A percentile compares a stretch with the other conserved stretches of the same genome.
Evolutionary conservation across 2,113 vertebrate species (phyloP).

Genomic region (Odobenus rosmarus): DNA sequence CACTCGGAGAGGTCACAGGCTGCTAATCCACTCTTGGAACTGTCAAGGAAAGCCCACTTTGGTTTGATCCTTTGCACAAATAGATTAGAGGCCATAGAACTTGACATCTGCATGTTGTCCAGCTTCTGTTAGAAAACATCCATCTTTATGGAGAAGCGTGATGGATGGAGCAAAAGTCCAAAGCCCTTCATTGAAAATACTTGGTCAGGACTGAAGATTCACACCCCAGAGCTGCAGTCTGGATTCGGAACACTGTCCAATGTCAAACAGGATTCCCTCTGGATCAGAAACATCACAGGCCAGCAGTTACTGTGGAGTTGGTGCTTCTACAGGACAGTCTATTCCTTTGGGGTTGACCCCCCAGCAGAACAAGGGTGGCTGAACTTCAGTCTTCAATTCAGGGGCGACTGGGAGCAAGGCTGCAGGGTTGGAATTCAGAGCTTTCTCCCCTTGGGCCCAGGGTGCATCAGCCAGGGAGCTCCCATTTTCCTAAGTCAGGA

Average conservation of each 20-base stretch:
- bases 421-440: not conserved
- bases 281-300: not conserved
- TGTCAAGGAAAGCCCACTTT: not conserved
- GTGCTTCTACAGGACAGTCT: not conserved
- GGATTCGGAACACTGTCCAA: not conserved
- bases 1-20: not conserved
- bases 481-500: not conserved
- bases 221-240: not conserved
- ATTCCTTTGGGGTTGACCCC: not conserved
- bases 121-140: slow-evolving; percentile 16
- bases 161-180: slow-evolving; percentile 45
- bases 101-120: not conserved
- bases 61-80: slow-evolving; percentile 46
- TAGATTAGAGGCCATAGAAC: slow-evolving; percentile 14
- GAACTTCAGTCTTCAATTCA: not conserved
- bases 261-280: not conserved
- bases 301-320: not conserved
- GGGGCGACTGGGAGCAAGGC: not conserved
- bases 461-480: not conserved
- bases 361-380: not conserved
- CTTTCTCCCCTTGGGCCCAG: not conserved
- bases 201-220: not conserved
- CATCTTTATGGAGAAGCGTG: slow-evolving; percentile 31
- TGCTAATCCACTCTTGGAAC: not conserved
- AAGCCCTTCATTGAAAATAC: not conserved